These are phyloP conservation scores for Tipula lateralis DNA, from an alignment of 2,888 invertebrate genomes.

Conservation along the genomic window DNA sequence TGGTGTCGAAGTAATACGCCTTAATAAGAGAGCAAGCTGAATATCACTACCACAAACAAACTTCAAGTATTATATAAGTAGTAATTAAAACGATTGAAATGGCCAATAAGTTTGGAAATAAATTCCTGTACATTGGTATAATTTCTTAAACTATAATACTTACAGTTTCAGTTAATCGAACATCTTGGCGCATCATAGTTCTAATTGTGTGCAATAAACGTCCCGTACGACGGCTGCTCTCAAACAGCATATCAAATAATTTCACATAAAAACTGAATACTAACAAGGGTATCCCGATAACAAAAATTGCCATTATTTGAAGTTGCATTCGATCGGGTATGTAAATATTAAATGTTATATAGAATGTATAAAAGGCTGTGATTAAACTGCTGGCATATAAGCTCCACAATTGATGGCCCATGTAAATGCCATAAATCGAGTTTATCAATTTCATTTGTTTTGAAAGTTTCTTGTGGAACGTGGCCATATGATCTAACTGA, in stretches of 20 bases:
- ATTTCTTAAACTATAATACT: too few species aligned
- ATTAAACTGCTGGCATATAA: not conserved
- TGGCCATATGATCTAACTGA: not conserved
- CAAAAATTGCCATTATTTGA: not conserved
- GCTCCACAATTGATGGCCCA: not conserved
- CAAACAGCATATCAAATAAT: not conserved
- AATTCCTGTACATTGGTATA: too few species aligned
- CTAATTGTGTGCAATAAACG: not conserved
- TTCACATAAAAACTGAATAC: not conserved
- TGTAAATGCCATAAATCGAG: not conserved
- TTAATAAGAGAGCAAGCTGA: too few species aligned
- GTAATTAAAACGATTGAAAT: too few species aligned
- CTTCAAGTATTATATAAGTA: not conserved
- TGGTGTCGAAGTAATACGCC: too few species aligned
- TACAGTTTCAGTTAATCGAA: not conserved
- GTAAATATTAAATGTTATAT: not conserved
- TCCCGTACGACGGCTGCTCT: not conserved
- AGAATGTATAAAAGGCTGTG: not conserved
- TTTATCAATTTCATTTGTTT: not conserved
- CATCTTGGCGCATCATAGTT: not conserved
- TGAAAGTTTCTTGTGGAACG: not conserved
- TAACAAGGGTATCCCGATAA: not conserved
- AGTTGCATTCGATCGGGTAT: not conserved
- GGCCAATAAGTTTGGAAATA: not conserved
- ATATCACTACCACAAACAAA: not conserved